phyloP scores from a whole-genome alignment of 2,113 vertebrate species.

The Paramormyrops kingsleyae region DNA sequence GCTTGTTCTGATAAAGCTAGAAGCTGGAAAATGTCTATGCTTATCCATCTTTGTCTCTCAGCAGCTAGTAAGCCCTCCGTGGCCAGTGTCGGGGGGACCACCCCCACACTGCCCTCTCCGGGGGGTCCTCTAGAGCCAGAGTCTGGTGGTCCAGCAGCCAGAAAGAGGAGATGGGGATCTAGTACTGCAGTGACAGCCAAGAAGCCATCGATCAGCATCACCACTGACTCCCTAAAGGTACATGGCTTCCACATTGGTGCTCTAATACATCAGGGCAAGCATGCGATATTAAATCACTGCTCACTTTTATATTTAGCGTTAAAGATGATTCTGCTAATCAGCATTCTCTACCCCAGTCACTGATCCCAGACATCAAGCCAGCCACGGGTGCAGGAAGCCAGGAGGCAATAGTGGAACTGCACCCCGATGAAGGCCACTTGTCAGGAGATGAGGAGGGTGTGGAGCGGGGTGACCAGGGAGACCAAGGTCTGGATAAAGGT shows the following conservation, averaged over 20 bases:
- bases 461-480: conserved; percentile 49
- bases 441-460: conserved; percentile 74
- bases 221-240: conserved; percentile 57
- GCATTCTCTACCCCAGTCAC: conserved; percentile 54
- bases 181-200: conserved; percentile 80
- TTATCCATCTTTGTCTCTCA: conserved; percentile 7
- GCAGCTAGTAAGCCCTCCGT: conserved; percentile 54
- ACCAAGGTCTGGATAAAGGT: conserved; percentile 68
- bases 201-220: conserved; percentile 88
- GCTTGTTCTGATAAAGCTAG: not conserved
- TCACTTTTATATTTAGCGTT: not conserved
- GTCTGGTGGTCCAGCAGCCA: conserved; percentile 60
- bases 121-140: conserved; percentile 57
- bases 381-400: conserved; percentile 51
- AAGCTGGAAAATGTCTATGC: not conserved
- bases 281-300: too few species aligned
- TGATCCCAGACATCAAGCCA: conserved; percentile 86
- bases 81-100: conserved; percentile 1
- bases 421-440: conserved; percentile 76
- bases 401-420: conserved; percentile 80
- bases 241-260: too few species aligned
- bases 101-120: conserved; percentile 34
- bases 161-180: conserved; percentile 84
- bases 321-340: not conserved
- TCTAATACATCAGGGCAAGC: not conserved